Evolutionary conservation across 2,113 vertebrate genomes (phyloP).

Genomic region (Lampris incognitus): DNA sequence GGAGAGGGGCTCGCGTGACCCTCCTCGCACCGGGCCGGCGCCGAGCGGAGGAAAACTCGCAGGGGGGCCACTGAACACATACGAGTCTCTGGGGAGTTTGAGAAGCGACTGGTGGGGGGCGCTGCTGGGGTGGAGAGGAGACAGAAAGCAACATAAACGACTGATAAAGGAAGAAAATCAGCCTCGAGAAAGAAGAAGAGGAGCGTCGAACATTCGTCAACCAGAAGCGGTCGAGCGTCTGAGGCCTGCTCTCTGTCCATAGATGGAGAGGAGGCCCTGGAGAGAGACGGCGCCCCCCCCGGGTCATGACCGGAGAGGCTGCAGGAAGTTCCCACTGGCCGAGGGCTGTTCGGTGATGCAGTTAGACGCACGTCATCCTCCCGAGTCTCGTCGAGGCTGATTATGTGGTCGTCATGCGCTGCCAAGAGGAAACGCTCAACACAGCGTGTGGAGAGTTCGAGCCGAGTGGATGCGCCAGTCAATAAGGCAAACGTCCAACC

Average conservation of each 20-base stretch:
- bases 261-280: constrained; percentile 25
- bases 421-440: not conserved
- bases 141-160: no score
- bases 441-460: not conserved
- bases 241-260: constrained; percentile 6
- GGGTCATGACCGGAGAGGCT: not conserved
- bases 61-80: no score
- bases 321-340: not conserved
- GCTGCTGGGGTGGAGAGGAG: no score
- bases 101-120: no score
- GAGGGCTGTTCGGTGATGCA: not conserved
- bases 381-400: not conserved
- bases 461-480: no score
- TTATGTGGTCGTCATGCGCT: not conserved
- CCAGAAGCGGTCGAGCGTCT: not conserved
- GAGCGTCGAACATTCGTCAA: not conserved
- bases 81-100: no score
- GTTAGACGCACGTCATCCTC: not conserved
- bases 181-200: no score
- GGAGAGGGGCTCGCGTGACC: no score
- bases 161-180: no score
- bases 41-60: no score
- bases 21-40: no score
- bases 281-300: not conserved
- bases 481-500: no score